Evolutionary conservation across 2,797 vertebrate genomes (phyloP).

Genomic region (Glyptemys insculpta): DNA sequence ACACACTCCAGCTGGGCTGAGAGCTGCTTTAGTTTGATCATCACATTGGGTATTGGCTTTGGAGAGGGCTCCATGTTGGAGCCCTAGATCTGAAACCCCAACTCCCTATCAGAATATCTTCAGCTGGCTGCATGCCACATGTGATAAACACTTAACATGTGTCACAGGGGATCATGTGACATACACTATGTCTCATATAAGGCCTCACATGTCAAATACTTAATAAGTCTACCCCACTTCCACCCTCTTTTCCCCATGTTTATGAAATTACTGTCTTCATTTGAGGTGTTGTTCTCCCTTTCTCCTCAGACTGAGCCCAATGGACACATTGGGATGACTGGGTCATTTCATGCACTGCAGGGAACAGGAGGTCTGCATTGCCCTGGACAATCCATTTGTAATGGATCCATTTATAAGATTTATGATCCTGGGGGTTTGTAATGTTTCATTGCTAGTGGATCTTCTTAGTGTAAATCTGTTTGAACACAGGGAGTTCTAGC

Average conservation of each 20-base stretch:
- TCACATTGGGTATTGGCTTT: not conserved
- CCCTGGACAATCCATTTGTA: not conserved
- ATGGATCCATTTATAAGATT: not conserved
- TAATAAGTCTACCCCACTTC: not conserved
- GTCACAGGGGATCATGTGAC: not conserved
- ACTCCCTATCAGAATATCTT: not conserved
- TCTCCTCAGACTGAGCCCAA: not conserved
- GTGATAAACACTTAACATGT: not conserved
- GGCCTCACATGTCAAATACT: not conserved
- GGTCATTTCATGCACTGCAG: not conserved
- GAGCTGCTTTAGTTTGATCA: not conserved
- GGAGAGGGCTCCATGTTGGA: not conserved
- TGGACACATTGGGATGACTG: not conserved
- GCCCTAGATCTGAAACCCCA: not conserved
- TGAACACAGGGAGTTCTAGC: not conserved
- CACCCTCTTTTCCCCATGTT: not conserved
- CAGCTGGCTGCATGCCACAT: accelerated
- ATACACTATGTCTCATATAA: not conserved
- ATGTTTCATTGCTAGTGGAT: not conserved
- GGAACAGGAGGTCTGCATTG: not conserved
- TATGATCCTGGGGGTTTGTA: not conserved
- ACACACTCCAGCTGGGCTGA: not conserved
- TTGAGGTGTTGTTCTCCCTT: not conserved
- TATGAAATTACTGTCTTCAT: not conserved
- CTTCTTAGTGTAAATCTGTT: not conserved